Evolutionary conservation across 2,888 invertebrate species (phyloP), one percentile per base, ranked within the genome.

Genomic region (Heliconius cydno): DNA sequence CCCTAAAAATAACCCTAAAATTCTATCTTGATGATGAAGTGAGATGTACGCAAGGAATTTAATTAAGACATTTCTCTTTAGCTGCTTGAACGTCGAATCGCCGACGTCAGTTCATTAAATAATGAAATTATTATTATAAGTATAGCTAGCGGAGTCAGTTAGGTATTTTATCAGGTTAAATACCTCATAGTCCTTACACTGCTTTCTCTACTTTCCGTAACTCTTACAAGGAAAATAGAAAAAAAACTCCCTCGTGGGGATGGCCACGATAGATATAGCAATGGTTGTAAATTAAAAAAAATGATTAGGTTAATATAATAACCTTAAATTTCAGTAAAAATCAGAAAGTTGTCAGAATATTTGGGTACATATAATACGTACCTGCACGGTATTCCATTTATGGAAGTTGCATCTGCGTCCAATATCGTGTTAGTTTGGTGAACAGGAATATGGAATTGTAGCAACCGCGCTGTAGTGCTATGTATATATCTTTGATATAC

Each of bases 1-100:
- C 30, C 65, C 28, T 66, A 75, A 65, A 75, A 75, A 65, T 46
- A 66, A 65, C 65, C 65, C 41, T 75, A 25, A 28, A 41, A 65
- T 41, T 65, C 38, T 28, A 13, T 57, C 60, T 73, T 60, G 73
- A 60, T 75, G 75, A 75, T 75, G 46, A 65, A 75, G 65, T 75
- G 75, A 75, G 75, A 66, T 73, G 57, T 34, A 28, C 65, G 65
- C 65, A 46, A 25, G 75, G 75, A 75, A 75, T 75, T 75, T 75
- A 75, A 75, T 75, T 30, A 75, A 75, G 63, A 46, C 63, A 75
- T 46, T 75, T 66, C 65, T 65, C 46, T 73, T 73, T n/a, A 60
- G 73, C 60, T 34, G 73, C 41, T 19, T 75, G 41, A 75, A 75
- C 63, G 65, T 75, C 75, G 41, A 75, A 52, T 52, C 52, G 52